A percentile compares a stretch with the other conserved stretches of the same genome.
Evolutionary conservation across 2,113 vertebrate genomes (phyloP).

Genomic region (Seriola dumerili): DNA sequence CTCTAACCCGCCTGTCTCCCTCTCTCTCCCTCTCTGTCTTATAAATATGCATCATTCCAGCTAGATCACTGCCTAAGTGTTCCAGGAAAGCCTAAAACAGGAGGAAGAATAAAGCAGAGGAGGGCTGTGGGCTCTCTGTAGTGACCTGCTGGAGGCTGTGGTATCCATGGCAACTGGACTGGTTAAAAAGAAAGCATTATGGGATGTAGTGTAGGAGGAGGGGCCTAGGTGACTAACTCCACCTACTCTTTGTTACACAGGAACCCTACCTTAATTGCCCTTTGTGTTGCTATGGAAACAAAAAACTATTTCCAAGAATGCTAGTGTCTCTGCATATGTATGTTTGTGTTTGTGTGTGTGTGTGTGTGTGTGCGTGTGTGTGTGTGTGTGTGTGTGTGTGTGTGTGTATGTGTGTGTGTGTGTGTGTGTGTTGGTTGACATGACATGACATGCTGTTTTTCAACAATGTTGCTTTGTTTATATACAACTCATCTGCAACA

Average conservation of each 20-base stretch:
- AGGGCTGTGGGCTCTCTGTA: conserved; percentile 51
- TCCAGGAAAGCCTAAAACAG: conserved; percentile 54
- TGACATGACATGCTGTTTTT: too few species aligned
- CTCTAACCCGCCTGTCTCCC: conserved; percentile 41
- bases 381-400: background rate
- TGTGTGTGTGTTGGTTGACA: too few species aligned
- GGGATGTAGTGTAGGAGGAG: conserved; percentile 61
- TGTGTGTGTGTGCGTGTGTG: background rate
- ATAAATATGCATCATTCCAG: conserved; percentile 71
- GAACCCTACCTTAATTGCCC: conserved; percentile 66
- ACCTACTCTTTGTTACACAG: conserved; percentile 51
- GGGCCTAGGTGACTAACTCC: conserved; percentile 55
- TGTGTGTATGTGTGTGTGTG: too few species aligned
- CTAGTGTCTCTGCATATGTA: background rate
- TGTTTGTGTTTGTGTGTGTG: background rate
- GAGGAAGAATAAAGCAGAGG: conserved; percentile 35
- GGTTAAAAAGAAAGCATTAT: conserved; percentile 53
- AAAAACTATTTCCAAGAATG: conserved; percentile 60
- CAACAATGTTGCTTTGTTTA: too few species aligned
- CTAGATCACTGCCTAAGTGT: conserved; percentile 50
- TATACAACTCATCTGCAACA: too few species aligned
- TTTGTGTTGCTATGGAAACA: conserved; percentile 76
- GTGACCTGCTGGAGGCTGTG: conserved; percentile 63
- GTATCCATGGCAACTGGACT: conserved; percentile 64
- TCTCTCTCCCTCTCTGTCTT: conserved; percentile 37